phyloP scores from a whole-genome alignment of 2,797 vertebrate genomes.

The Glyptemys insculpta region DNA sequence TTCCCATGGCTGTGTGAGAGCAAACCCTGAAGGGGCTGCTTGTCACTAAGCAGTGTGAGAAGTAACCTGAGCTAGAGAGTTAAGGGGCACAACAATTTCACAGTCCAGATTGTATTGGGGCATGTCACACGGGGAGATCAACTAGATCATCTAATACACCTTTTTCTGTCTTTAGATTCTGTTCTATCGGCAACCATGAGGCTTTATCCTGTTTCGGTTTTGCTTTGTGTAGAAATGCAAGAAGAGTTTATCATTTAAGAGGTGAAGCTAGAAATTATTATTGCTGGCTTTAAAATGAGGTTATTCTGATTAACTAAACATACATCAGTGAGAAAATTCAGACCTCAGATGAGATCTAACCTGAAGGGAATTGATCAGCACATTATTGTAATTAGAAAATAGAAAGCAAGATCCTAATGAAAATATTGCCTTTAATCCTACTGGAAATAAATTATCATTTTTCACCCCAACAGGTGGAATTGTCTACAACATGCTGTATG shows the following conservation, averaged over 20 bases:
- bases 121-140: not conserved
- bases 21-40: no score
- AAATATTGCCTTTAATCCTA: not conserved
- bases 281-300: not conserved
- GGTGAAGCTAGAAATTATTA: not conserved
- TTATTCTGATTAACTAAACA: not conserved
- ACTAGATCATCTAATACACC: not conserved
- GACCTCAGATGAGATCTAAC: not conserved
- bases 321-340: not conserved
- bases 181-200: not conserved
- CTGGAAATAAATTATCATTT: constrained; percentile 3
- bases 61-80: not conserved
- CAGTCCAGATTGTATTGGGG: not conserved
- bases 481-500: not conserved
- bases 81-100: not conserved
- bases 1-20: not conserved
- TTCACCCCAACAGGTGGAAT: not conserved
- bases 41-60: not conserved
- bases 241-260: not conserved
- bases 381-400: not conserved
- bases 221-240: not conserved
- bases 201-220: not conserved
- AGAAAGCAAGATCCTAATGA: not conserved
- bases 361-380: not conserved
- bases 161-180: not conserved